Conservation (phyloP, 2,113 vertebrate species). For the Daphoenositta chrysoptera region DNA sequence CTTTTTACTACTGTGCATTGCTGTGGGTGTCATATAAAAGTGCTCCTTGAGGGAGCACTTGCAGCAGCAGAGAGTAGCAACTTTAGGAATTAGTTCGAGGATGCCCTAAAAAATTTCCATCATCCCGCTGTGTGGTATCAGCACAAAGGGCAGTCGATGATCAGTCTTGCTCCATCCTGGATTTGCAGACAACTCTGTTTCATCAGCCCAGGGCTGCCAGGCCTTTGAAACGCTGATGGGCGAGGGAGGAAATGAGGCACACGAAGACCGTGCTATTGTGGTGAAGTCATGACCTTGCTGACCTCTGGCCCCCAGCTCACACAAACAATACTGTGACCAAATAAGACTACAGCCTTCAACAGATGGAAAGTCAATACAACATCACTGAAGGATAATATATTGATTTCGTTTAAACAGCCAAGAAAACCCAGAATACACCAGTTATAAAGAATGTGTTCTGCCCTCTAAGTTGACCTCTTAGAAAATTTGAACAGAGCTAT, state of each 20-base stretch:
- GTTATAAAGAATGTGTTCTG: background rate
- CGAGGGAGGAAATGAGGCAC: background rate
- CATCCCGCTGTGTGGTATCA: background rate
- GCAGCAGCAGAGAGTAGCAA: background rate
- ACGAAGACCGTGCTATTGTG: background rate
- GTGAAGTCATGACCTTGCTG: background rate
- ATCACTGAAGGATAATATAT: constrained; percentile 25
- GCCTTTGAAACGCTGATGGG: background rate
- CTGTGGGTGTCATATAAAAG: background rate
- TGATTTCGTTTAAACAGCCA: constrained; percentile 18
- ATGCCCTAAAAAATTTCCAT: background rate
- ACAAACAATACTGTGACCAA: constrained; percentile 22
- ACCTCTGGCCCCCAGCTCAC: background rate
- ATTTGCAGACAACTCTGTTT: background rate
- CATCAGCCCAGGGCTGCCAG: background rate
- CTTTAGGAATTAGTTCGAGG: background rate
- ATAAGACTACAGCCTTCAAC: background rate
- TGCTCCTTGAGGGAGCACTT: background rate
- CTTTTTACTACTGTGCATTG: background rate
- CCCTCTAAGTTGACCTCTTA: constrained; percentile 27
- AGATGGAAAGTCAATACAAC: constrained; percentile 18
- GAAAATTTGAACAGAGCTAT: constrained; percentile 6
- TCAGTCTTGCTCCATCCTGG: background rate
- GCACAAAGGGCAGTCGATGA: background rate
- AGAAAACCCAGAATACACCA: background rate